phyloP scores from a whole-genome alignment of 2,113 vertebrate genomes.

The Crotalus helleri region DNA sequence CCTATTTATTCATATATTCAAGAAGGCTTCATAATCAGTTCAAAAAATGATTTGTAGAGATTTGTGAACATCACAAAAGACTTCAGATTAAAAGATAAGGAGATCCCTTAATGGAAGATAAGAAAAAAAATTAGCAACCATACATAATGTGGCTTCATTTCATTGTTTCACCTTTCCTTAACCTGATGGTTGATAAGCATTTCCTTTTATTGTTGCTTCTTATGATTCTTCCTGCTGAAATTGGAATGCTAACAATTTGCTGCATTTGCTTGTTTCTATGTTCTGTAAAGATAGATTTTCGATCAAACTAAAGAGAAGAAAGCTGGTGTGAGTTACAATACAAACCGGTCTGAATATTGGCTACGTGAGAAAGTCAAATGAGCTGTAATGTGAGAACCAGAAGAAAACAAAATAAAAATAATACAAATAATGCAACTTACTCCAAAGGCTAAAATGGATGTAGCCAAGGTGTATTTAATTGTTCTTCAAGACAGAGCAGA shows the following conservation, averaged over 20 bases:
- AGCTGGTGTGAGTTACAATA: constrained; percentile 22
- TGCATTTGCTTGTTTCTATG: constrained; percentile 19
- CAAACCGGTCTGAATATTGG: constrained; percentile 6
- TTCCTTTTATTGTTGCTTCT: neutral
- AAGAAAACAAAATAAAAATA: neutral
- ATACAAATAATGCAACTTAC: constrained; percentile 10
- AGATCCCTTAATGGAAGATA: neutral
- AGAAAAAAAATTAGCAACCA: neutral
- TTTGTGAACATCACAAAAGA: constrained; percentile 1
- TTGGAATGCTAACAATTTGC: neutral
- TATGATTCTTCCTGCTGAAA: neutral
- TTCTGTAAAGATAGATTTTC: constrained; percentile 43
- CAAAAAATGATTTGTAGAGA: constrained; percentile 1
- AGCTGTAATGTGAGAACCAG: constrained; percentile 20
- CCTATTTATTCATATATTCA: neutral
- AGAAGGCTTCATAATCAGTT: neutral
- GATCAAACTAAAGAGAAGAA: constrained; percentile 35
- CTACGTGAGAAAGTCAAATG: constrained; percentile 15
- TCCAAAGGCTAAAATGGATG: constrained; percentile 22
- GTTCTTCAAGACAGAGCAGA: neutral
- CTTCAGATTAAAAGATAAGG: constrained; percentile 1
- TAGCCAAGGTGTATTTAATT: constrained; percentile 30
- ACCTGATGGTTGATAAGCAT: neutral
- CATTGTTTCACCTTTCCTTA: constrained; percentile 10
- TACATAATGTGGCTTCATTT: neutral